Conservation (phyloP, 2,888 invertebrate genomes). For the Strigamia crassipes region DNA sequence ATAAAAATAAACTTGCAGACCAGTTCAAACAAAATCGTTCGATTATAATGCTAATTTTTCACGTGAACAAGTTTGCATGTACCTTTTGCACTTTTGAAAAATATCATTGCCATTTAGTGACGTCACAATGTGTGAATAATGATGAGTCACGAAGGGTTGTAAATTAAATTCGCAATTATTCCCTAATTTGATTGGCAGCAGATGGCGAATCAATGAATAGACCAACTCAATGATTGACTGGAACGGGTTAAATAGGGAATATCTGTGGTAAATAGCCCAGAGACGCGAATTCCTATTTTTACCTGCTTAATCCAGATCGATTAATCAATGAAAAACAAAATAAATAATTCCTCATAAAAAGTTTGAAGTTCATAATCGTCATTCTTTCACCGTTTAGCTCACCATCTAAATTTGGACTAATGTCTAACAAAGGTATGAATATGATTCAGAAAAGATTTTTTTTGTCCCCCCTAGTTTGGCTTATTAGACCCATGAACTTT, state of each 20-base stretch:
- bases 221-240: slow-evolving; percentile 1
- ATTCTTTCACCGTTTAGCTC: background rate
- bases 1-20: background rate
- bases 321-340: background rate
- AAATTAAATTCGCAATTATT: slow-evolving; percentile 35
- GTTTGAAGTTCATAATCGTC: background rate
- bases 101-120: slow-evolving; percentile 13
- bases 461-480: background rate
- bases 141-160: slow-evolving; percentile 40
- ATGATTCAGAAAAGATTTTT: background rate
- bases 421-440: slow-evolving; percentile 14
- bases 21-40: background rate
- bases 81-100: slow-evolving; percentile 4
- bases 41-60: background rate
- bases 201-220: slow-evolving; percentile 6
- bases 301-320: background rate
- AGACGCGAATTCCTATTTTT: background rate
- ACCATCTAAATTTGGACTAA: background rate
- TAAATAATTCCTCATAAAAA: background rate
- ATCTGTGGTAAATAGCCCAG: background rate
- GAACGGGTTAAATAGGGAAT: slow-evolving; percentile 12
- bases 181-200: slow-evolving; percentile 27
- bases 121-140: slow-evolving; percentile 38
- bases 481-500: slow-evolving; percentile 16
- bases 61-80: background rate